Conservation (phyloP, 2,797 vertebrate species). For the Aselliscus stoliczkanus region DNA sequence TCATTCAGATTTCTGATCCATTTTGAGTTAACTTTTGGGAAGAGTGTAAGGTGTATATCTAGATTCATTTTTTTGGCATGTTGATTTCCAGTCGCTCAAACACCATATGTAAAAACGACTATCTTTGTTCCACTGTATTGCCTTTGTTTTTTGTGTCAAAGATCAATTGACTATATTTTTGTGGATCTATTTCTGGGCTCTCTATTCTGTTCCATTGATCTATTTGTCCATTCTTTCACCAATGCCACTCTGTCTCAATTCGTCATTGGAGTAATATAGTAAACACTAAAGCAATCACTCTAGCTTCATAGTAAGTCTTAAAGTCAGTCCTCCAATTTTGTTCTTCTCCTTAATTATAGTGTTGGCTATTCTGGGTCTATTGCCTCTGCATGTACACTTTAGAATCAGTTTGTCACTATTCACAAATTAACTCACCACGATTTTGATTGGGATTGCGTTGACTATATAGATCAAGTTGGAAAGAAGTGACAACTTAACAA, state of each 20-base stretch:
- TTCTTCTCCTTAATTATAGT: background rate
- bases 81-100: background rate
- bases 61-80: background rate
- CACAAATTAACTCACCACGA: background rate
- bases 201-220: background rate
- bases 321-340: too few relatives aligned
- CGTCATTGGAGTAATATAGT: background rate
- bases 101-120: background rate
- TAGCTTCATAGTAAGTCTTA: background rate
- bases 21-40: background rate
- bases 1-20: background rate
- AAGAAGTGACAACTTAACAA: background rate
- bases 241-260: background rate
- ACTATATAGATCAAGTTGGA: background rate
- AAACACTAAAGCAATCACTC: background rate
- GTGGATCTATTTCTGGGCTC: background rate
- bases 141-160: background rate
- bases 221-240: background rate
- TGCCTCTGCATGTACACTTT: background rate
- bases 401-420: background rate
- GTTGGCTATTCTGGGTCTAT: background rate
- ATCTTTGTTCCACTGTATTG: background rate
- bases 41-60: background rate
- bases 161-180: background rate
- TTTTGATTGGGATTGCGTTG: background rate